Evolutionary conservation across 64 coral and sea anemone genomes (phyloP).

Genomic region (Platygyra sinensis): DNA sequence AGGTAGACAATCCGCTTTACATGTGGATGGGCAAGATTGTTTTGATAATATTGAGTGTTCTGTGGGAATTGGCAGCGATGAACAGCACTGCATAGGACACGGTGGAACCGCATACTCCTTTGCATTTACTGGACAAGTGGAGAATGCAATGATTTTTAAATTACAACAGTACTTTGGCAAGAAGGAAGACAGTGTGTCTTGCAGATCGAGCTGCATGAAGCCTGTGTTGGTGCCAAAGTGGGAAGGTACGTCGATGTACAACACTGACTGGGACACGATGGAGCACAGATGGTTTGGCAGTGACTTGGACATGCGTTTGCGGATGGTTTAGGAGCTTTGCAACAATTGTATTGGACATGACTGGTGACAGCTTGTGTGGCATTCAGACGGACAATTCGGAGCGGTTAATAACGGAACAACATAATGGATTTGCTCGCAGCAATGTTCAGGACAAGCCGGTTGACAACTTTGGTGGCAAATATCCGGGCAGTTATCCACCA

Average conservation of each 20-base stretch:
- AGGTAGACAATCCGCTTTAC: not conserved
- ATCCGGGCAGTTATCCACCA: not conserved
- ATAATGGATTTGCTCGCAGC: conserved; percentile 10
- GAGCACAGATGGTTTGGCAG: conserved; percentile 34
- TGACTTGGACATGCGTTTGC: conserved; percentile 4
- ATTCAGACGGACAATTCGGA: conserved; percentile 9
- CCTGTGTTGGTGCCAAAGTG: not conserved
- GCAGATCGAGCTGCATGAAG: not conserved
- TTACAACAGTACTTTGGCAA: conserved; percentile 16
- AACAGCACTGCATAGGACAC: conserved; percentile 37
- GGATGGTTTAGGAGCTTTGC: conserved; percentile 11
- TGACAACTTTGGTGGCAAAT: conserved; percentile 11
- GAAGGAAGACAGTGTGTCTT: conserved; percentile 19
- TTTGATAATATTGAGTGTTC: not conserved
- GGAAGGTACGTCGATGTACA: not conserved
- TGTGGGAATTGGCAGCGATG: not conserved
- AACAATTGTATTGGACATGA: conserved; percentile 44
- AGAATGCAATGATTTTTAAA: not conserved
- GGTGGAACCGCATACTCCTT: not conserved
- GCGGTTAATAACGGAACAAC: not conserved
- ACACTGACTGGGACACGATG: conserved; percentile 45
- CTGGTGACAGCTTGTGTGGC: conserved; percentile 10
- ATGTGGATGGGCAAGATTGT: not conserved
- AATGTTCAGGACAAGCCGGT: conserved; percentile 36
- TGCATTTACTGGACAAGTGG: not conserved